Evolutionary conservation across 1,140 invertebrate genomes (phyloP).

Genomic region (Sesamia nonagrioides): DNA sequence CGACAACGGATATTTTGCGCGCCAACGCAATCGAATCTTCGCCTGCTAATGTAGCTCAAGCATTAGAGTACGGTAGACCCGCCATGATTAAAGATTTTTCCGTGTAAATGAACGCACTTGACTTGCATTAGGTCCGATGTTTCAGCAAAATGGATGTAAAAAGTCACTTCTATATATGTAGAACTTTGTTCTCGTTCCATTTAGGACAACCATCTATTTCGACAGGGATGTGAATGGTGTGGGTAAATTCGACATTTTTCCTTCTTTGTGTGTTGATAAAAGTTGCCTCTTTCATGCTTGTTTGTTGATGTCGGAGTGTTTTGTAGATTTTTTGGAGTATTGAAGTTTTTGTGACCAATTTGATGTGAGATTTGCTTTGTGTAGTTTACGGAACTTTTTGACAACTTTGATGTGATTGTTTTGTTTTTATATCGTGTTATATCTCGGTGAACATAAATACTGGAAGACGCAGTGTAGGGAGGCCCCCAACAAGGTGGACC

Average conservation of each 20-base stretch:
- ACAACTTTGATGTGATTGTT: too few relatives aligned
- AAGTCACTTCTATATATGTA: slow-evolving; percentile 2
- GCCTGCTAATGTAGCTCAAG: too few relatives aligned
- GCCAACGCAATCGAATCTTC: too few relatives aligned
- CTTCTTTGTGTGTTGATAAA: background rate
- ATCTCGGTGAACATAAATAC: too few relatives aligned
- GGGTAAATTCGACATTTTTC: background rate
- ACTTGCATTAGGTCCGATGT: slow-evolving; percentile 42
- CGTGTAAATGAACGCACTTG: slow-evolving; percentile 48
- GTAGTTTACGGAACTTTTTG: too few relatives aligned
- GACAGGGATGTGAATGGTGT: background rate
- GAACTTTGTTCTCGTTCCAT: background rate
- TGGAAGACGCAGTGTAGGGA: too few relatives aligned
- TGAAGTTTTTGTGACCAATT: background rate
- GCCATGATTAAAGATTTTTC: slow-evolving; percentile 46
- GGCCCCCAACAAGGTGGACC: too few relatives aligned
- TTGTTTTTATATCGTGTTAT: too few relatives aligned
- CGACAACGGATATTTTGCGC: too few relatives aligned
- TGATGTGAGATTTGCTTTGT: background rate
- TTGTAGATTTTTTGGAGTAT: slow-evolving; percentile 5
- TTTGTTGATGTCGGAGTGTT: background rate
- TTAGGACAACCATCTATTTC: background rate
- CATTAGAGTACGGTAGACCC: slow-evolving; percentile 36
- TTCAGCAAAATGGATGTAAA: slow-evolving; percentile 12
- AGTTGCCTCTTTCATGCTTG: slow-evolving; percentile 3